These are phyloP conservation scores for Pseudomyrmex sp. DNA, from an alignment of 1,140 invertebrate species.

Conservation along the genomic window DNA sequence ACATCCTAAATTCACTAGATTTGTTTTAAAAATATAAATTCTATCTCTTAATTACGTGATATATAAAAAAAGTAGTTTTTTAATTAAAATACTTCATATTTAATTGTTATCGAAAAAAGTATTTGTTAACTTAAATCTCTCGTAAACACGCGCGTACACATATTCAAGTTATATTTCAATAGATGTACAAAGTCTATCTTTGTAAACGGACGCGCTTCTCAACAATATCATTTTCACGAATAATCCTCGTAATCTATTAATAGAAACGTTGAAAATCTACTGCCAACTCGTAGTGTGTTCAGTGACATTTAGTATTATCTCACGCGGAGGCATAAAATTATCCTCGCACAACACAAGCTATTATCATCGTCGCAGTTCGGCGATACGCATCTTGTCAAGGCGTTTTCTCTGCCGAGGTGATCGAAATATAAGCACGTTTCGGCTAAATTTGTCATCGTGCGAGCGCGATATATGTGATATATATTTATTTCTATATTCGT, in stretches of 20 bases:
- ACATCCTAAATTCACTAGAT: background rate
- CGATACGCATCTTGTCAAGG: background rate
- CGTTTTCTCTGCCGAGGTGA: too few species aligned
- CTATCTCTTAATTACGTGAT: too few species aligned
- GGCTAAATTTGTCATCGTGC: background rate
- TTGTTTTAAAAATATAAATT: too few species aligned
- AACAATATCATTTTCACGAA: background rate
- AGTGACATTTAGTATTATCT: conserved; percentile 30
- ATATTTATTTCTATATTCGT: background rate
- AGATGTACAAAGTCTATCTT: too few species aligned
- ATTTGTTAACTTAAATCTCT: too few species aligned
- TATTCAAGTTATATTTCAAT: too few species aligned
- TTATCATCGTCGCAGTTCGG: background rate
- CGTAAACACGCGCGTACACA: too few species aligned
- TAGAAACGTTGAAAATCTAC: background rate
- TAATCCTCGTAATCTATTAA: background rate
- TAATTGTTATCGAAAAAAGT: too few species aligned
- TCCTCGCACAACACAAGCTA: conserved; percentile 1
- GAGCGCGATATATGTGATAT: background rate
- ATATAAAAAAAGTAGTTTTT: too few species aligned
- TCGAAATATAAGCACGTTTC: conserved; percentile 11
- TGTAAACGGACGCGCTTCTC: too few species aligned
- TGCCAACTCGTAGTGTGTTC: background rate
- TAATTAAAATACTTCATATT: too few species aligned
- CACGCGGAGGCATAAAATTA: conserved; percentile 35